Evolutionary conservation across 2,113 vertebrate species (phyloP), one percentile per base, ranked within the genome.

Genomic region (Zosterops borbonicus): DNA sequence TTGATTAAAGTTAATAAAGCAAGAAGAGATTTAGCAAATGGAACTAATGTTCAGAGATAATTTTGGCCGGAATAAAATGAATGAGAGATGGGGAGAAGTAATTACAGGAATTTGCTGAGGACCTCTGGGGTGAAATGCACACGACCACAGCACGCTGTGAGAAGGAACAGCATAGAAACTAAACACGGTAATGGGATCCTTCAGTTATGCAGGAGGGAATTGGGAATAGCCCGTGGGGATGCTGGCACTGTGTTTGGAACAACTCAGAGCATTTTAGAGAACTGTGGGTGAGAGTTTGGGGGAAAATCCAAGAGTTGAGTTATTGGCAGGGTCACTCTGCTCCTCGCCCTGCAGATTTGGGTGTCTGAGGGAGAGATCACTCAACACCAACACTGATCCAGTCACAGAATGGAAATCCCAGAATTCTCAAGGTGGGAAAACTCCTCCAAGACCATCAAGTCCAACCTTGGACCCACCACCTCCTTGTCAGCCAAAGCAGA

Each of bases 1-100:
- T 94, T 97, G 95, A 96, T 94, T 96, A 68, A 95, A 97, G 80
- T 77, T 95, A 96, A 95, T 96, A 97, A 96, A 97, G 83, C 95
- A 93, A 46, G 70, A 76, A 74, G 71, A 89, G 73, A 92, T 96
- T 96, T 96, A 97, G 94, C 73, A 96, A 75, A 91, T 78, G 93
- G 65, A 96, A 87, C 67, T 55, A 94, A 89, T 50, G 93, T 96
- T 92, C 56, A 90, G 84, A 95, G 87, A 94, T 88, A 91, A 90
- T 95, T 93, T 96, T 79, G 52, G 25, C 14, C 29, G 90, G 81
- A 97, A 81, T 69, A 94, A 96, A 92, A 92, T 85, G 62, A 91
- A 59, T 69, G 71, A 25, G 95, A 95, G 94, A 87, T 59, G 64
- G 71, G 86, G 83, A 94, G 88, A 90, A 89, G 68, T 87, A 93